Evolutionary conservation across 1,140 invertebrate genomes (phyloP).

Genomic region (Drosophila grimshawi): DNA sequence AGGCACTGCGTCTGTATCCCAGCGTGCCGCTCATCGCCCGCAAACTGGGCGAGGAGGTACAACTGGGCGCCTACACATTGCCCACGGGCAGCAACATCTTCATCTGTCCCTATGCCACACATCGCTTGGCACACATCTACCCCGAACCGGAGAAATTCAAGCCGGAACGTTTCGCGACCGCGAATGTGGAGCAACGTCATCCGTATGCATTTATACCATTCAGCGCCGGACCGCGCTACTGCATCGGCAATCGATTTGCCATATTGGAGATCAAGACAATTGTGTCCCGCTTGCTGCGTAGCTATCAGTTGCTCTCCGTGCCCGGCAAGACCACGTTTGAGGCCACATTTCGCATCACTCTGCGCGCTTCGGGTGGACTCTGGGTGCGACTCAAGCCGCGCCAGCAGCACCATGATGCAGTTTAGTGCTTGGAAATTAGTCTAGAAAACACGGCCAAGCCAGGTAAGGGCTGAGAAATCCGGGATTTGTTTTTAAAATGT

Average conservation of each 20-base stretch:
- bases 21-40: slow-evolving; percentile 89
- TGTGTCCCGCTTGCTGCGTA: slow-evolving; percentile 87
- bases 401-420: slow-evolving; percentile 31
- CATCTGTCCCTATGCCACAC: slow-evolving; percentile 87
- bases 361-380: slow-evolving; percentile 86
- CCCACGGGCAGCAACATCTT: slow-evolving; percentile 84
- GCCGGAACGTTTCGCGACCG: slow-evolving; percentile 89
- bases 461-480: background rate
- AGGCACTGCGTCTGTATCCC: slow-evolving; percentile 88
- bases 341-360: slow-evolving; percentile 85
- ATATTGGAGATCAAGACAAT: slow-evolving; percentile 90
- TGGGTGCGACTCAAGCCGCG: slow-evolving; percentile 85
- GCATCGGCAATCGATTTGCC: slow-evolving; percentile 89
- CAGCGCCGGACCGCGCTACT: slow-evolving; percentile 86
- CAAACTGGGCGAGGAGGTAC: slow-evolving; percentile 86
- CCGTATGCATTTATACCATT: slow-evolving; percentile 89
- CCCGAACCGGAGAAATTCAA: slow-evolving; percentile 90
- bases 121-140: slow-evolving; percentile 88
- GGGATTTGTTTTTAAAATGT: background rate
- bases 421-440: slow-evolving; percentile 1
- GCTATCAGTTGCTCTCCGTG: slow-evolving; percentile 85
- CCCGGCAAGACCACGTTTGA: slow-evolving; percentile 85
- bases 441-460: slow-evolving; percentile 8
- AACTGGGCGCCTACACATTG: slow-evolving; percentile 83
- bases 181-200: slow-evolving; percentile 86